These are phyloP conservation scores for Notechis scutatus DNA, from an alignment of 2,113 vertebrate species.

Conservation along the genomic window DNA sequence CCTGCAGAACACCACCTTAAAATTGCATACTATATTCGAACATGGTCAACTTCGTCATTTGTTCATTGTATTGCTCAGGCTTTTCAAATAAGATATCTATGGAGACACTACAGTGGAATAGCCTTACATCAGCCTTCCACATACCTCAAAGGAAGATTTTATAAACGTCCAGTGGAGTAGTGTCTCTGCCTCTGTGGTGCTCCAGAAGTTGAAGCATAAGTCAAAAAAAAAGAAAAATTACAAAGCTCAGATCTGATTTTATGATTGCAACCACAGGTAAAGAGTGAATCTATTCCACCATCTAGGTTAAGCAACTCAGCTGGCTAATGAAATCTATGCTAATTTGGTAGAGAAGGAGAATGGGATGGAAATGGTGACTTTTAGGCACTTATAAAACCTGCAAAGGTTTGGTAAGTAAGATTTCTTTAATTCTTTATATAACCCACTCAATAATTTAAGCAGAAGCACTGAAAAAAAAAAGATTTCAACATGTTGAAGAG, in stretches of 20 bases:
- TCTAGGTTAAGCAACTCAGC: not conserved
- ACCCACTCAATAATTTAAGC: not conserved
- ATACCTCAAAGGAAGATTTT: too few relatives aligned
- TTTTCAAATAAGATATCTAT: not conserved
- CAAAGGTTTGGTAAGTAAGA: not conserved
- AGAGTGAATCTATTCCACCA: not conserved
- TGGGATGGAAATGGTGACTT: not conserved
- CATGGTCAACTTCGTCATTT: not conserved
- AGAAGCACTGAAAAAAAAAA: not conserved
- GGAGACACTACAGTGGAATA: not conserved
- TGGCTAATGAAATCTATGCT: not conserved
- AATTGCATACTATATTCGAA: not conserved
- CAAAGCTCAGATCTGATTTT: not conserved
- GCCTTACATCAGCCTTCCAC: too few relatives aligned
- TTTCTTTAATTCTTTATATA: not conserved
- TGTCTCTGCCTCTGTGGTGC: too few relatives aligned
- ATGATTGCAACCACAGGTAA: not conserved
- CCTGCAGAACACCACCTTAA: not conserved
- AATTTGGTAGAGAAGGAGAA: not conserved
- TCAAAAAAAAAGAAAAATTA: not conserved
- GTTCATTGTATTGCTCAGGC: not conserved
- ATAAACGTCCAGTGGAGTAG: too few relatives aligned
- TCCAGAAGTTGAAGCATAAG: not conserved
- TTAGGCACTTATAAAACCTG: not conserved
- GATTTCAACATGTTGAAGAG: not conserved